These are phyloP conservation scores for Condylostylus longicornis DNA, from an alignment of 1,140 invertebrate genomes.

Conservation along the genomic window DNA sequence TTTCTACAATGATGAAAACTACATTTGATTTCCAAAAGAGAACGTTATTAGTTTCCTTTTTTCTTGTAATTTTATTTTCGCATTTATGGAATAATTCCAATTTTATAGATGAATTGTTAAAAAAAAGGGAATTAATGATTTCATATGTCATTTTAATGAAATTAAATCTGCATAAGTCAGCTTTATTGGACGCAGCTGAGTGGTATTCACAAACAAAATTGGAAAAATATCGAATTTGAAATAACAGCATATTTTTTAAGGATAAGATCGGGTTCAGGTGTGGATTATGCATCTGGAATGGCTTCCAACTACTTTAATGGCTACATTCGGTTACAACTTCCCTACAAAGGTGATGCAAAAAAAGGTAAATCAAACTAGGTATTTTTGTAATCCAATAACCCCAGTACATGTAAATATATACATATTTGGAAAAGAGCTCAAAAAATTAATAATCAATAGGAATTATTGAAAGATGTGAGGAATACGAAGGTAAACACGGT, in stretches of 20 bases:
- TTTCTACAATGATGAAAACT: background rate
- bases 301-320: constrained; percentile 51
- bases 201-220: too few species aligned
- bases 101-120: too few species aligned
- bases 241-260: constrained; percentile 14
- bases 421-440: background rate
- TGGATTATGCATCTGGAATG: constrained; percentile 49
- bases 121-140: too few species aligned
- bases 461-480: constrained; percentile 35
- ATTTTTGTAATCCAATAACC: background rate
- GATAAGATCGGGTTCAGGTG: constrained; percentile 21
- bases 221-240: constrained; percentile 6
- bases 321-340: constrained; percentile 43
- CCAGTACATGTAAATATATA: too few species aligned
- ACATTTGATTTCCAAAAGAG: background rate
- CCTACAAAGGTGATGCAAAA: constrained; percentile 32
- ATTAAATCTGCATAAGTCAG: too few species aligned
- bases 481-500: constrained; percentile 36
- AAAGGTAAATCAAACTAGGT: constrained; percentile 11
- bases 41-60: constrained; percentile 2
- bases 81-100: constrained; percentile 2
- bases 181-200: constrained; percentile 15
- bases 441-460: constrained; percentile 19
- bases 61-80: background rate
- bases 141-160: too few species aligned